Percentiles rank a stretch among this genome's conserved stretches.
Conservation (phyloP, 2,113 vertebrate species). For the Meleagris gallopavo region DNA sequence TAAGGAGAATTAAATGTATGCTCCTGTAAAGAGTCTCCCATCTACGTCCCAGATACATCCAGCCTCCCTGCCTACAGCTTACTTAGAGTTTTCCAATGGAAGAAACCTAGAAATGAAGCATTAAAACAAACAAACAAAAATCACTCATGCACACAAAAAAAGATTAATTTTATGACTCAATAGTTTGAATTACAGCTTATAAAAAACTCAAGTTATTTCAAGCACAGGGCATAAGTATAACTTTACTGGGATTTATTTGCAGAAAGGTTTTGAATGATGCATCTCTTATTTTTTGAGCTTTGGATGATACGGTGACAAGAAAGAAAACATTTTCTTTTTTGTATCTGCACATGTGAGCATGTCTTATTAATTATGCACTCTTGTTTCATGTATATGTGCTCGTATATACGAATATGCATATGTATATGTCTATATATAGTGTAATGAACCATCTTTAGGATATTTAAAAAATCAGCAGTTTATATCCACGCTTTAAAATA, state of each 20-base stretch:
- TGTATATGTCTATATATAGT: neutral
- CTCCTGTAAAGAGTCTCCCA: neutral
- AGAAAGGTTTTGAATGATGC: neutral
- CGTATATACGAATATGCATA: neutral
- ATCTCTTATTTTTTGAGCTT: neutral
- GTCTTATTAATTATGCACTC: neutral
- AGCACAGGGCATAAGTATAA: conserved; percentile 32
- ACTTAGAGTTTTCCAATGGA: conserved; percentile 54
- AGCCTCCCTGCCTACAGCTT: conserved; percentile 19
- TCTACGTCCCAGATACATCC: neutral
- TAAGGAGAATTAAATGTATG: neutral
- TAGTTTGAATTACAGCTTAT: conserved; percentile 72
- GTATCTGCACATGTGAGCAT: neutral
- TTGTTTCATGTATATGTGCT: neutral
- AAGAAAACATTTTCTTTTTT: neutral
- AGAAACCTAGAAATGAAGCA: conserved; percentile 44
- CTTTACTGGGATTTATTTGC: neutral
- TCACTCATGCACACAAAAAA: neutral
- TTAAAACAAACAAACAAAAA: conserved; percentile 16
- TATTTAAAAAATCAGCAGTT: conserved; percentile 31
- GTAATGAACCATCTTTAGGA: neutral
- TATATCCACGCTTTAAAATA: conserved; percentile 23
- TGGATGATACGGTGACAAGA: neutral
- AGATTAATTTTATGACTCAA: conserved; percentile 67
- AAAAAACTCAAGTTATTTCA: conserved; percentile 61